phyloP scores from a whole-genome alignment of 2,888 invertebrate genomes.

The Phaonia tiefii region DNA sequence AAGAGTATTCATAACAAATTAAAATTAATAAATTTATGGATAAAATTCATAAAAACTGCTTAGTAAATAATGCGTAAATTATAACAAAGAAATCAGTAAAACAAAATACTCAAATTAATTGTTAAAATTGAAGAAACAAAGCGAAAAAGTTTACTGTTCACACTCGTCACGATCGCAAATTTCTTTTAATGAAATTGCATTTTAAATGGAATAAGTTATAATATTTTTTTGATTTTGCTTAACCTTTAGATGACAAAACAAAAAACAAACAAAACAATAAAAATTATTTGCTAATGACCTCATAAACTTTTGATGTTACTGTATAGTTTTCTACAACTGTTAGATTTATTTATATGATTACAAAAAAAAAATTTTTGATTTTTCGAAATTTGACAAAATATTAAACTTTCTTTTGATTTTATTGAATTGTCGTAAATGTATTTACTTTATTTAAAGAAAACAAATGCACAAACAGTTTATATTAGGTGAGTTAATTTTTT shows the following conservation, averaged over 20 bases:
- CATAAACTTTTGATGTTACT: slow-evolving; percentile 11
- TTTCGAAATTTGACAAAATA: neutral
- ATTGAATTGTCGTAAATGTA: neutral
- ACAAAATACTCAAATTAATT: slow-evolving; percentile 54
- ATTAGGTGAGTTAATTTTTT: too few species aligned
- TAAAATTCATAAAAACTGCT: slow-evolving; percentile 66
- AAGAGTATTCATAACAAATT: slow-evolving; percentile 61
- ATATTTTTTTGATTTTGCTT: too few species aligned
- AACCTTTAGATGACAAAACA: slow-evolving; percentile 4
- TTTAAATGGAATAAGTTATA: slow-evolving; percentile 4
- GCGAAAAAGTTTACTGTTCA: slow-evolving; percentile 7
- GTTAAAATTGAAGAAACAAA: slow-evolving; percentile 35
- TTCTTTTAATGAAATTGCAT: slow-evolving; percentile 57
- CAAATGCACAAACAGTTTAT: too few species aligned
- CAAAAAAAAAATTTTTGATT: neutral
- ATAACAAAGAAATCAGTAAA: slow-evolving; percentile 32
- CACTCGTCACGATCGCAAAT: slow-evolving; percentile 1
- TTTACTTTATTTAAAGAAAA: too few species aligned
- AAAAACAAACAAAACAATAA: slow-evolving; percentile 1
- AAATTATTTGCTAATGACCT: slow-evolving; percentile 29
- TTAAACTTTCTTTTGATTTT: slow-evolving; percentile 13
- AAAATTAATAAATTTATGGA: slow-evolving; percentile 65
- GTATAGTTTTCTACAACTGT: neutral
- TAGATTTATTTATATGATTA: neutral
- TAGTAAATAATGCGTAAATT: slow-evolving; percentile 44